Conservation (phyloP, 2,797 vertebrate species). For the Centropyge bicolor region DNA sequence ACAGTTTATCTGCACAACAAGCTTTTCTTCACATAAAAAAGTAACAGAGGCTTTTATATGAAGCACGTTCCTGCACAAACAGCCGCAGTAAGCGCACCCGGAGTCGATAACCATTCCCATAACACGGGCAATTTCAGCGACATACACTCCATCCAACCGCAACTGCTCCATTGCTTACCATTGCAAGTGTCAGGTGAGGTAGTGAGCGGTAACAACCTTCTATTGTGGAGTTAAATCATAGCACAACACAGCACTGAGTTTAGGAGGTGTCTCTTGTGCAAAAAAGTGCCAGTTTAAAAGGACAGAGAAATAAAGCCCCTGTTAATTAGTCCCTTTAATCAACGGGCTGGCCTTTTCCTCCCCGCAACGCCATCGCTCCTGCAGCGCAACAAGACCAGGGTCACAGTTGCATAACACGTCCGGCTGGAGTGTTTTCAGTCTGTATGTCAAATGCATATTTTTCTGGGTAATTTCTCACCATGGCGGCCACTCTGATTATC, state of each 20-base stretch:
- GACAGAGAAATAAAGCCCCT: slow-evolving; percentile 27
- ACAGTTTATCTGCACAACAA: background rate
- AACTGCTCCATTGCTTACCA: slow-evolving; percentile 16
- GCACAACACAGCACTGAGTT: background rate
- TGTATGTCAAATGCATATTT: slow-evolving; percentile 64
- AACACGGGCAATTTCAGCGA: slow-evolving; percentile 7
- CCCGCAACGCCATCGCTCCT: slow-evolving; percentile 21
- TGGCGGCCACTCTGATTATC: slow-evolving; percentile 48
- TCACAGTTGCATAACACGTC: slow-evolving; percentile 54
- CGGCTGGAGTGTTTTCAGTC: slow-evolving; percentile 43
- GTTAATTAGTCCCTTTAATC: slow-evolving; percentile 47
- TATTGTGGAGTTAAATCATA: slow-evolving; percentile 25
- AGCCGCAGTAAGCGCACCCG: slow-evolving; percentile 6
- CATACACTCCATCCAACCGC: slow-evolving; percentile 4
- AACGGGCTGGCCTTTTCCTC: slow-evolving; percentile 25
- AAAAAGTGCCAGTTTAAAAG: slow-evolving; percentile 36
- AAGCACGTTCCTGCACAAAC: background rate
- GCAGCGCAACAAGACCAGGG: slow-evolving; percentile 23
- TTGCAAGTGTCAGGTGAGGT: slow-evolving; percentile 11
- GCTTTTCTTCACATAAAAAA: background rate
- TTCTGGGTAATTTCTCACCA: slow-evolving; percentile 65
- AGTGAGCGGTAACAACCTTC: slow-evolving; percentile 17
- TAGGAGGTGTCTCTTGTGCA: slow-evolving; percentile 15
- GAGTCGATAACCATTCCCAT: slow-evolving; percentile 9
- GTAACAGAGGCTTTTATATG: background rate